Evolutionary conservation across 2,797 vertebrate genomes (phyloP), one percentile per base, ranked within the genome.

Genomic region (Rhinella marina): DNA sequence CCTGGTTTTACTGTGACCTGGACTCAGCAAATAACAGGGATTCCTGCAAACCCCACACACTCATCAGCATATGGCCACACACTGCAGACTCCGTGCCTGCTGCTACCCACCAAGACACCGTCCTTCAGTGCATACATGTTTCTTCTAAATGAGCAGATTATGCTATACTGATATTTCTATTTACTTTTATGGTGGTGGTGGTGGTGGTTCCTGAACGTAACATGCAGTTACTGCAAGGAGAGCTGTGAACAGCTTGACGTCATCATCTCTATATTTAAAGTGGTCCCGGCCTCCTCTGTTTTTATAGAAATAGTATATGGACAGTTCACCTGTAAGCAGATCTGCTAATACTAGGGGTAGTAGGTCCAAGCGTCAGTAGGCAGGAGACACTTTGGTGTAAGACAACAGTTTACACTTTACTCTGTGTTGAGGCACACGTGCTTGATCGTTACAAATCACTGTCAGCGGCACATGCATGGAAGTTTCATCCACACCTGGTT

Each of bases 21-120:
- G 73, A 87, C 84, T 90, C 85, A 84, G 88, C 91, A 88, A 90
- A 90, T 90, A 86, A 79, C 82, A 86, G n/a, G 70, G 13, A 78
- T 88, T 82, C 78, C 79, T 50, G 66, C 59, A 68, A 52, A 56
- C 79, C 59, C 50, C 50, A 70, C 70, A 66, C 68, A 88, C 66
- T 68, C 25, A 73, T 82, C 66, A 56, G 87, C 54, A 64, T 61
- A 54, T 27, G 56, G 41, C 29, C 64, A 62, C 41, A 62, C 68
- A 79, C 59, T 41, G 73, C 19, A 41, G 41, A 32, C 48, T 2
- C 62, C 10, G 6, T 16, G 81, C 62, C 66, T 7, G 48, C 68
- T 17, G 17, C 86, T 25, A 48, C 73, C 27, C 52, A 72, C 64
- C 66, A 57, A n/a, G 41, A 59, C 21, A 17, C 57, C 23, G 16